Base-by-base conservation (phyloP, 1,140 invertebrate genomes). In the Leguminivora glycinivorella region DNA sequence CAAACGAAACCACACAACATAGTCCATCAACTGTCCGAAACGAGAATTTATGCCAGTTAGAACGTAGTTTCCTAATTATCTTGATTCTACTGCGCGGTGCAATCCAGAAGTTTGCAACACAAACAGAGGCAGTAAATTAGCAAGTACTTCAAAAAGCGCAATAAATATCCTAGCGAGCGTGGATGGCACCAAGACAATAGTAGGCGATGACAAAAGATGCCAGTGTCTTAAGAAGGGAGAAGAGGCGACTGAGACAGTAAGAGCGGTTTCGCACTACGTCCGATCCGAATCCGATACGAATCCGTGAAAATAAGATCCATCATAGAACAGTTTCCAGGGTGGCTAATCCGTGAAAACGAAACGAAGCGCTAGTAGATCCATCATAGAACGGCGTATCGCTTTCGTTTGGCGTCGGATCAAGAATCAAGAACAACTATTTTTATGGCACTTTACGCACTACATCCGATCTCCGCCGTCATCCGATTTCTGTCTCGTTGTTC, bases 111-210 rank as follows among this genome's bases (percentile, higher is more conserved):
- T 43, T 40, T 47, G 43, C 14, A 22, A 68, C 67, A 68, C 67
- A 68, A 68, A 68, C 67, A 43, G 22, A 43, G 25, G 43, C 67
- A n/a, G 34, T 68, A 68, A 68, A 68, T 68, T 68, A 68, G 34
- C 31, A 24, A 47, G 34, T 26, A 68, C 67, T 68, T 68, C 67
- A 68, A 68, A 68, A 68, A 68, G 67, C 67, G 38, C 67, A 68
- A 68, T 68, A 68, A 68, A 68, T 68, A 40, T 40, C 67, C 9
- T 12, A 22, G 38, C 6, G 38, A 68, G n/a, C 25, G 58, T 10
- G 9, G 29, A 29, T 10, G 9, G 29, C 26, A 29, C 58, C 58
- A 63, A 63, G 58, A 63, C 58, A 63, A 63, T 63, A 63, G 58
- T 63, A 63, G 26, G 58, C 58, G 58, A 63, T 17, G 58, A 63